A percentile compares a stretch with the other conserved stretches of the same genome.
phyloP scores from a whole-genome alignment of 2,113 vertebrate genomes.

The Lagenorhynchus albirostris region DNA sequence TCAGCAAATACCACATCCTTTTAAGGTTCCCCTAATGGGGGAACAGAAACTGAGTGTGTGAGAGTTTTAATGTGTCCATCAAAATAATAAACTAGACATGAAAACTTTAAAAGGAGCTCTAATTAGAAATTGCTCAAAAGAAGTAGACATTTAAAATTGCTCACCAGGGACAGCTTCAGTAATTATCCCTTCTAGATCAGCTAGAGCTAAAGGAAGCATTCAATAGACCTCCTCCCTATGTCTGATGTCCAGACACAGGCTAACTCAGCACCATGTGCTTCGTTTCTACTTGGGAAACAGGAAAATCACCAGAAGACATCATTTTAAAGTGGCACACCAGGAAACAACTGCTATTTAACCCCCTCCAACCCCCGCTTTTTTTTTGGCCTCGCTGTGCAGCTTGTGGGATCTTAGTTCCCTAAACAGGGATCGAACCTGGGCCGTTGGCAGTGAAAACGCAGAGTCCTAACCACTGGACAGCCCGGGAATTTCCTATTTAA shows the following conservation, averaged over 20 bases:
- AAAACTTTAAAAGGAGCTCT: neutral
- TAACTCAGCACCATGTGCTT: neutral
- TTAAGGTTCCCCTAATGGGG: neutral
- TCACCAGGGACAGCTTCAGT: neutral
- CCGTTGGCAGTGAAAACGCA: neutral
- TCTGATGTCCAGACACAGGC: neutral
- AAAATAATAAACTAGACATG: neutral
- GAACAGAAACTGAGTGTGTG: neutral
- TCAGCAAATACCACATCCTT: neutral
- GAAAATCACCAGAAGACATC: neutral
- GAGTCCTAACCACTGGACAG: neutral
- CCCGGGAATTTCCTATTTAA: neutral
- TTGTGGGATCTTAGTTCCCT: neutral
- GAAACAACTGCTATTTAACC: neutral
- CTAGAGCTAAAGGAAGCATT: neutral
- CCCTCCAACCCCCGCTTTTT: fast-evolving
- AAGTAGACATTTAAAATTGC: neutral
- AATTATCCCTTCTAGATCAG: neutral
- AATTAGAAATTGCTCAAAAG: neutral
- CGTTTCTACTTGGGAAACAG: neutral
- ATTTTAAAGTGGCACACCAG: neutral
- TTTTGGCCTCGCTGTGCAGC: neutral
- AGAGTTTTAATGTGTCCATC: neutral
- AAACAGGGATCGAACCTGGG: neutral
- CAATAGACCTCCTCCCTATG: neutral